Evolutionary conservation across 2,797 vertebrate species (phyloP).

Genomic region (Platyrinchus mystaceus): DNA sequence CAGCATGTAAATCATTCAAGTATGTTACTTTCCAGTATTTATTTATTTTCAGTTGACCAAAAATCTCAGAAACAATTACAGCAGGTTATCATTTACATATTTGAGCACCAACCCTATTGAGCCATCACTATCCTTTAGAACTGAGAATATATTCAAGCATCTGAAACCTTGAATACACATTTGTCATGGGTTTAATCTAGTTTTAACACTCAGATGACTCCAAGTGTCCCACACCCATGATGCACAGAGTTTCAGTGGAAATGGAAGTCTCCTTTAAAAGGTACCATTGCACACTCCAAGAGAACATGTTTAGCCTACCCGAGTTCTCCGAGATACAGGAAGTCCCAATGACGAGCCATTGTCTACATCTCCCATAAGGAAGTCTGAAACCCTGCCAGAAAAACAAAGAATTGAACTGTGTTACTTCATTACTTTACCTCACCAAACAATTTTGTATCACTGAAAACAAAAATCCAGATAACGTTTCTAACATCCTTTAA

Average conservation of each 20-base stretch:
- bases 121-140: background rate
- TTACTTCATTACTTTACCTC: conserved; percentile 21
- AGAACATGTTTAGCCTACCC: conserved; percentile 76
- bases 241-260: background rate
- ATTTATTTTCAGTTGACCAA: background rate
- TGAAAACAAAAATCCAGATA: background rate
- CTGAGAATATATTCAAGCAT: background rate
- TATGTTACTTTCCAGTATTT: background rate
- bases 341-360: conserved; percentile 90
- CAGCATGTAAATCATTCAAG: background rate
- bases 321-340: conserved; percentile 88
- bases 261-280: background rate
- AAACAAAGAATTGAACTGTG: conserved; percentile 34
- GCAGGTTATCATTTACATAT: background rate
- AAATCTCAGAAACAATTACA: background rate
- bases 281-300: background rate
- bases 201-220: background rate
- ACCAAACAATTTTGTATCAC: background rate
- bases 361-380: conserved; percentile 99
- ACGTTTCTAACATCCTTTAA: background rate
- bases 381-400: conserved; percentile 91
- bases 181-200: background rate
- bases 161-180: background rate
- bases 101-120: background rate
- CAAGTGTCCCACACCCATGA: background rate